A percentile compares a stretch with the other conserved stretches of the same genome.
Evolutionary conservation across 2,113 vertebrate species (phyloP).

Genomic region (Bubo blakistoni): DNA sequence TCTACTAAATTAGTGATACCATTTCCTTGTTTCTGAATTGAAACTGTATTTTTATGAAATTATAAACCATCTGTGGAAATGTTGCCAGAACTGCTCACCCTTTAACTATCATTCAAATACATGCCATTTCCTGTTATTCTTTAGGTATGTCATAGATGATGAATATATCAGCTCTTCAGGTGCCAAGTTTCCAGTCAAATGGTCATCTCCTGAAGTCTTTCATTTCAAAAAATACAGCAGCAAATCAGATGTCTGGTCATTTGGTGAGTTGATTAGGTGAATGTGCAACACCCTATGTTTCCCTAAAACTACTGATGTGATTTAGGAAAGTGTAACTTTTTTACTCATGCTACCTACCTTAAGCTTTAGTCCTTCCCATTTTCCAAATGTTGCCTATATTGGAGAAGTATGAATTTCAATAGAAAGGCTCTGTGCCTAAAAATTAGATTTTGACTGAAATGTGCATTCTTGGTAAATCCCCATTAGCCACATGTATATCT

Average conservation of each 20-base stretch:
- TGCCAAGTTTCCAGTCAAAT: slow-evolving; percentile 87
- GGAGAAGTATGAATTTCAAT: not conserved
- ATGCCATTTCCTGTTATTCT: not conserved
- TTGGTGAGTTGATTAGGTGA: slow-evolving; percentile 72
- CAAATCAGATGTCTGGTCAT: slow-evolving; percentile 92
- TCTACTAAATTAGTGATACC: not conserved
- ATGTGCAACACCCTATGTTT: not conserved
- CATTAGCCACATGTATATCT: not conserved
- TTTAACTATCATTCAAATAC: not conserved
- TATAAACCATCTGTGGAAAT: not conserved
- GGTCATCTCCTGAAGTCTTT: slow-evolving; percentile 90
- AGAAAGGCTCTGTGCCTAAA: not conserved
- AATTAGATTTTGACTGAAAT: not conserved
- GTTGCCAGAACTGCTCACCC: not conserved
- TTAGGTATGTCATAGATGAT: slow-evolving; percentile 85
- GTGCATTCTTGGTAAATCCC: not conserved
- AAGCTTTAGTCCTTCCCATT: not conserved
- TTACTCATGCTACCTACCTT: not conserved
- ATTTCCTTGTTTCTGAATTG: not conserved
- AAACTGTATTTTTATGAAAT: not conserved
- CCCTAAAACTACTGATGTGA: not conserved
- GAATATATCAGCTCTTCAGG: slow-evolving; percentile 88
- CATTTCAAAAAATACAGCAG: slow-evolving; percentile 89
- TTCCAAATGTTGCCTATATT: not conserved
- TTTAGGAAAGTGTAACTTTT: not conserved